Base-by-base conservation (phyloP, 2,888 invertebrate species). In the Rhyacophila evoluta region DNA sequence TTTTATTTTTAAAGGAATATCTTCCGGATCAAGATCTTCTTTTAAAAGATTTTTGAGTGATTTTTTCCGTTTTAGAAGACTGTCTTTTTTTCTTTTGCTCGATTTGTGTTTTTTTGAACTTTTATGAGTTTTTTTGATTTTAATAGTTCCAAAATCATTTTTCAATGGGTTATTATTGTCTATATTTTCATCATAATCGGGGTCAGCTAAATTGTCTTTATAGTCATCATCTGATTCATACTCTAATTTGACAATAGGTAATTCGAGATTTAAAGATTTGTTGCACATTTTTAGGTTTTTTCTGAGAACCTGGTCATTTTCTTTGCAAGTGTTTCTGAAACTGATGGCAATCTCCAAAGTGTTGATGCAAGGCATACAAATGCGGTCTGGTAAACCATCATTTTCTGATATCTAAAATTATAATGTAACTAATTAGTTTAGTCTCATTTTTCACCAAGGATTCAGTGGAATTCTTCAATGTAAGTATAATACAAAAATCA, bases 321-420 rank as follows among this genome's bases (percentile, higher is more conserved):
- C 77, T 15, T 79, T 72, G 27, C 79, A 81, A 10, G 38, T 67
- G 33, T 77, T 77, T 33, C 72, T 74, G 39, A 81, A 81, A n/a
- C 72, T 72, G 11, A 74, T 27, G 10, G 79, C 69, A 1, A 72
- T 36, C 15, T 79, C 72, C 29, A 81, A 68, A 10, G 77, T 81
- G 19, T 38, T 75, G 25, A 77, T 19, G 36, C 81, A 81, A 12
- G 72, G 37, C 19, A 29, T 67, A 25, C 81, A 81, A 36, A 81
- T 75, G 36, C 72, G 68, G 37, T 81, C 79, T 2, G 81, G 81
- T 39, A 81, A 29, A 1, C 81, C 79, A 33, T 81, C 81, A 69
- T 81, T 79, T 73, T 81, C 67, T 33, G 37, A 55, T 19, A 80
- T 78, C 80, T 80, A 37, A 5, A 75, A 19, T 10, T 39, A 39